Conservation (phyloP, 1,140 invertebrate species). For the Megalopta genalis region DNA sequence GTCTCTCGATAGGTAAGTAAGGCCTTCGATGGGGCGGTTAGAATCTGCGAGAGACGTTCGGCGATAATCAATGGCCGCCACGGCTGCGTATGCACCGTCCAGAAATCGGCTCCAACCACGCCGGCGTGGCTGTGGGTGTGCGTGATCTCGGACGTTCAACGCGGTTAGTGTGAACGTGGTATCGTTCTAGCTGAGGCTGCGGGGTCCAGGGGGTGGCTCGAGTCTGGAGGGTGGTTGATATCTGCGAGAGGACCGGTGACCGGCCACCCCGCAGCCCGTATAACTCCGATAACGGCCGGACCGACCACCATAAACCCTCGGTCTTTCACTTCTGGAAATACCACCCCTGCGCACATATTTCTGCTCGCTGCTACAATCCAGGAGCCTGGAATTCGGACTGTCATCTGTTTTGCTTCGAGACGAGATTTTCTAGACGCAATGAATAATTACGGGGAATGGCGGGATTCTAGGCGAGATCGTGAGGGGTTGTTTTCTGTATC, state of each 20-base stretch:
- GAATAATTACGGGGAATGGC: not conserved
- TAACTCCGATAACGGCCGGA: slow-evolving; percentile 67
- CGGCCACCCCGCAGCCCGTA: slow-evolving; percentile 52
- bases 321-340: slow-evolving; percentile 61
- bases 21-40: slow-evolving; percentile 29
- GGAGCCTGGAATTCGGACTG: not conserved
- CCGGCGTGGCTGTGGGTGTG: not conserved
- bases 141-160: not conserved
- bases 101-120: not conserved
- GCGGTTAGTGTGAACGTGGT: not conserved
- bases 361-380: slow-evolving; percentile 10
- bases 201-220: slow-evolving; percentile 22
- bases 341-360: slow-evolving; percentile 31
- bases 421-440: not conserved
- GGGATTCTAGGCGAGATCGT: too few relatives aligned
- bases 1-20: slow-evolving; percentile 28
- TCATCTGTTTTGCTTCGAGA: not conserved
- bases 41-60: slow-evolving; percentile 49
- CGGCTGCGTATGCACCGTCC: not conserved
- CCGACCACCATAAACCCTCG: slow-evolving; percentile 64
- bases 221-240: slow-evolving; percentile 59
- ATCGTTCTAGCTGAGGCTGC: not conserved
- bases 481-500: too few relatives aligned
- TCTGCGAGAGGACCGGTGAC: slow-evolving; percentile 57
- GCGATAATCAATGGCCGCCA: slow-evolving; percentile 43